Evolutionary conservation across 2,888 invertebrate species (phyloP).

Genomic region (Lissocephala sabroskyi): DNA sequence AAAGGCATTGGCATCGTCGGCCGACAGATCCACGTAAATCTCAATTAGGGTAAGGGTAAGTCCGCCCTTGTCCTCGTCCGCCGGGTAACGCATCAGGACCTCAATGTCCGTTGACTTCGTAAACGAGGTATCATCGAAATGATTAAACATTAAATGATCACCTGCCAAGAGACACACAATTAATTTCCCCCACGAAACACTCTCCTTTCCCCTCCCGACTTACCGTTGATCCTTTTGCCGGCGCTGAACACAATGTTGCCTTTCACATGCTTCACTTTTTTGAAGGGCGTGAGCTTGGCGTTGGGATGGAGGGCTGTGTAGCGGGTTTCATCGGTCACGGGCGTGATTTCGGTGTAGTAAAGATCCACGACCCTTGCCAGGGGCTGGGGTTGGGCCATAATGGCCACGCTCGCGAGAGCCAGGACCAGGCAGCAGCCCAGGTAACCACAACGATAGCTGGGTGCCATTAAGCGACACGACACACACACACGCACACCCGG

Average conservation of each 20-base stretch:
- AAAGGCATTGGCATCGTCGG: conserved; percentile 46
- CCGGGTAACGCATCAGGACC: conserved; percentile 56
- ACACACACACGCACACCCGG: background rate
- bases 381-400: background rate
- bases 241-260: conserved; percentile 62
- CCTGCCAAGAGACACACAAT: no score
- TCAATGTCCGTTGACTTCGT: conserved; percentile 53
- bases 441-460: conserved; percentile 8
- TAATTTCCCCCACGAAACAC: no score
- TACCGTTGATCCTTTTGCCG: conserved; percentile 62
- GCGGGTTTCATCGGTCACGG: conserved; percentile 52
- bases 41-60: conserved; percentile 57
- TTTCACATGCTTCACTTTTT: conserved; percentile 61
- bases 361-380: conserved; percentile 44
- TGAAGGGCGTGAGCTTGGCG: conserved; percentile 28
- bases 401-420: conserved; percentile 9
- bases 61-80: conserved; percentile 15
- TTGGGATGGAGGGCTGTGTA: conserved; percentile 43
- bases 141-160: conserved; percentile 56
- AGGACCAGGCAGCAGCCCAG: background rate
- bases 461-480: background rate
- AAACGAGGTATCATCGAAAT: conserved; percentile 51
- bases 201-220: no score
- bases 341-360: conserved; percentile 46
- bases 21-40: conserved; percentile 57